Evolutionary conservation across 2,888 invertebrate genomes (phyloP), one percentile per base, ranked within the genome.

Genomic region (Platycheirus rosarum): DNA sequence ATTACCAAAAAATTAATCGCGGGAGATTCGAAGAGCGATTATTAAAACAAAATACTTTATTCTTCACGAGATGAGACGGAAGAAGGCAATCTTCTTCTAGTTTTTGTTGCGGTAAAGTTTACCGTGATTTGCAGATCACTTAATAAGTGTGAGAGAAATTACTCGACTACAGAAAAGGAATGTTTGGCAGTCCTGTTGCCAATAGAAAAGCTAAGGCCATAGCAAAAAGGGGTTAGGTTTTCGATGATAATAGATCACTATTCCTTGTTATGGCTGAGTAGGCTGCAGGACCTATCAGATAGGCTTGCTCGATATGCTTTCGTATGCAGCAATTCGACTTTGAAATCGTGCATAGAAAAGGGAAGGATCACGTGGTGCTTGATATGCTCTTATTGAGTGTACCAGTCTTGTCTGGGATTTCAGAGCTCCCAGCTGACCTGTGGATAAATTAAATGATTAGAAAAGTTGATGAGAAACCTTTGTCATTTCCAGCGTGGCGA

Each of bases 51-150:
- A n/a, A n/a, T n/a, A n/a, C n/a, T n/a, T n/a, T n/a, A n/a, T n/a
- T n/a, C n/a, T n/a, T n/a, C n/a, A n/a, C n/a, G n/a, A n/a, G n/a
- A n/a, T n/a, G n/a, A n/a, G n/a, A n/a, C n/a, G n/a, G n/a, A n/a
- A n/a, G n/a, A n/a, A n/a, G n/a, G n/a, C n/a, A n/a, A n/a, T n/a
- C n/a, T n/a, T n/a, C n/a, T n/a, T n/a, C n/a, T n/a, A n/a, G n/a
- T n/a, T n/a, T n/a, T n/a, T n/a, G n/a, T n/a, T n/a, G n/a, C n/a
- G n/a, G n/a, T n/a, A n/a, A n/a, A n/a, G n/a, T n/a, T n/a, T n/a
- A n/a, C n/a, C n/a, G n/a, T n/a, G n/a, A n/a, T n/a, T n/a, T n/a
- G 44, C 44, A 18, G 18, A 46, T 20, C 18, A 46, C 44, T 46
- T 0, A 42, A 18, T 42, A 16, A 18, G 7, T 2, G 5, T 18